phyloP scores from a whole-genome alignment of 2,113 vertebrate species.

The Percopsis transmontana region DNA sequence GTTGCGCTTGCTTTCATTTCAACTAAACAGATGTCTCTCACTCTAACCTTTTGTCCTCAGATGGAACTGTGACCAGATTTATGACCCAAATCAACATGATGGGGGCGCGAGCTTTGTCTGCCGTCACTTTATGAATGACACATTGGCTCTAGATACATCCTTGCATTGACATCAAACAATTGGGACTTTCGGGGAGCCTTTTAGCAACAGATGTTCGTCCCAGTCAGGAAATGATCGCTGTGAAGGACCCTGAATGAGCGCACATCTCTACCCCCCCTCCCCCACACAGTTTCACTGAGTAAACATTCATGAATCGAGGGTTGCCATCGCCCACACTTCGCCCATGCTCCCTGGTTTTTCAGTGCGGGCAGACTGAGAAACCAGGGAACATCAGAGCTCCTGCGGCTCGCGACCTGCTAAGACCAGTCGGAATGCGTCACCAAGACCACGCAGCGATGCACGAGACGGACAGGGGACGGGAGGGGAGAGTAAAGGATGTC shows the following conservation, averaged over 20 bases:
- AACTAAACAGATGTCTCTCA: conserved; percentile 49
- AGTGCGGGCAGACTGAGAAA: conserved; percentile 46
- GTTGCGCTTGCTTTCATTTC: conserved; percentile 52
- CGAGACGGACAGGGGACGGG: conserved; percentile 37
- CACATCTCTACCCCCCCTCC: conserved; percentile 24
- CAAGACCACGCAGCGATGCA: conserved; percentile 37
- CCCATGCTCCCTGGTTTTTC: conserved; percentile 45
- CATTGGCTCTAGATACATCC: conserved; percentile 63
- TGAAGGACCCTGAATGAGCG: conserved; percentile 31
- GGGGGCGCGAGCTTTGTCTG: conserved; percentile 49
- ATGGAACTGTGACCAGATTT: conserved; percentile 51
- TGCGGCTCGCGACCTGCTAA: conserved; percentile 14
- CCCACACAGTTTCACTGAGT: conserved; percentile 19
- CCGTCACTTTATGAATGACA: conserved; percentile 52
- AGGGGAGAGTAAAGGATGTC: conserved; percentile 54
- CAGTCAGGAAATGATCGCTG: conserved; percentile 46
- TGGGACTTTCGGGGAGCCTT: conserved; percentile 17
- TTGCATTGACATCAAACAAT: conserved; percentile 49
- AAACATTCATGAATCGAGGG: conserved; percentile 1
- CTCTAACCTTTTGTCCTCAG: conserved; percentile 31
- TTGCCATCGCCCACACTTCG: conserved; percentile 29
- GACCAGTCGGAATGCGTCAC: conserved; percentile 8
- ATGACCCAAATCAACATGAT: conserved; percentile 44
- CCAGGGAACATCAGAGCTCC: conserved; percentile 17
- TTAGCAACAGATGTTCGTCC: conserved; percentile 35